These are phyloP conservation scores for Delia radicum DNA, from an alignment of 1,140 invertebrate species.

Conservation along the genomic window DNA sequence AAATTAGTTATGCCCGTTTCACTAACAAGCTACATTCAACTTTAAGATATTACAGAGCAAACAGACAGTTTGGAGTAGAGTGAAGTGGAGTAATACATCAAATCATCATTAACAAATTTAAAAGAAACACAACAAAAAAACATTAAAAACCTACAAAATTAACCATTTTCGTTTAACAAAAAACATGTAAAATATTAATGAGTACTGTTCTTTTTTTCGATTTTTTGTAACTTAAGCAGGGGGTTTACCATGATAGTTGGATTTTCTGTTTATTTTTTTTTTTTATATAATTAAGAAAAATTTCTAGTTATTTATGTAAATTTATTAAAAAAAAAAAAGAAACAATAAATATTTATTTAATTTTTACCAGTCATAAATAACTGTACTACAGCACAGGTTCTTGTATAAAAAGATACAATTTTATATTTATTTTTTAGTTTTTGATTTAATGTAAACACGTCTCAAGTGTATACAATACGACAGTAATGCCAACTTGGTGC, in stretches of 20 bases:
- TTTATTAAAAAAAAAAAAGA: not conserved
- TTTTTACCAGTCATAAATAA: slow-evolving; percentile 20
- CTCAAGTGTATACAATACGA: not conserved
- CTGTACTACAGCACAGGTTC: not conserved
- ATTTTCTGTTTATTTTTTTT: not conserved
- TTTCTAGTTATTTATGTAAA: slow-evolving; percentile 2
- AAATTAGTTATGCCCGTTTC: slow-evolving; percentile 2
- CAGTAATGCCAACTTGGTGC: no score
- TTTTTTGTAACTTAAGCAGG: not conserved
- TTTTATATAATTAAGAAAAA: not conserved
- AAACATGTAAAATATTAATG: not conserved
- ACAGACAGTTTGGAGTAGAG: not conserved
- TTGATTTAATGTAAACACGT: slow-evolving; percentile 13
- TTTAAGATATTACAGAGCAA: not conserved
- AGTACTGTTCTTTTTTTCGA: not conserved
- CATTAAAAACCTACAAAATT: not conserved
- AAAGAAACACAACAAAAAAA: not conserved
- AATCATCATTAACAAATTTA: not conserved
- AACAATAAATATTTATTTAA: slow-evolving; percentile 13
- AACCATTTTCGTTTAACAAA: no score
- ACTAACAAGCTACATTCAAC: not conserved
- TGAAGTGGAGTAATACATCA: slow-evolving; percentile 1
- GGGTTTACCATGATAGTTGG: not conserved
- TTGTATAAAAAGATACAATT: not conserved
- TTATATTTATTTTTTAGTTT: not conserved